phyloP scores from a whole-genome alignment of 2,888 invertebrate genomes.

The Pasiphila rectangulata region DNA sequence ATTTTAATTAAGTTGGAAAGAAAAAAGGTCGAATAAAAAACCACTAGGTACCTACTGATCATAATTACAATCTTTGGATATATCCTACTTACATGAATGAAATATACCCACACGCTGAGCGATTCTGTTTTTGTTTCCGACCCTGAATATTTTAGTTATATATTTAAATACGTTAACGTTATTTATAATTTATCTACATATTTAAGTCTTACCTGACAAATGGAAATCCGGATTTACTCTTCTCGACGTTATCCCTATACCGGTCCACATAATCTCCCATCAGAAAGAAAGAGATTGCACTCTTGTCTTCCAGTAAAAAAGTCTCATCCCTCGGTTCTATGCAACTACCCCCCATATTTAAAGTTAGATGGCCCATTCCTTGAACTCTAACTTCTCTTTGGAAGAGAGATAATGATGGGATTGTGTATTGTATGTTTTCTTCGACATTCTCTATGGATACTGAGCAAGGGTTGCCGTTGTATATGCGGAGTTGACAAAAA shows the following conservation, averaged over 20 bases:
- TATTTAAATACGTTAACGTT: neutral
- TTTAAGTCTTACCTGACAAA: constrained; percentile 68
- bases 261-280: constrained; percentile 40
- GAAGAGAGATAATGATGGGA: constrained; percentile 52
- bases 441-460: constrained; percentile 70
- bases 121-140: no score
- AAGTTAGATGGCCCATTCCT: constrained; percentile 36
- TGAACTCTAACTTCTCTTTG: constrained; percentile 44
- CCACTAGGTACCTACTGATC: no score
- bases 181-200: no score
- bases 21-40: no score
- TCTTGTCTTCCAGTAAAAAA: constrained; percentile 52
- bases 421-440: constrained; percentile 51
- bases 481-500: constrained; percentile 81
- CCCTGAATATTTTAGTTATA: neutral
- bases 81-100: no score
- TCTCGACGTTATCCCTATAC: constrained; percentile 71
- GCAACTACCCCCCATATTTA: constrained; percentile 49
- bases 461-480: constrained; percentile 77
- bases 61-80: no score
- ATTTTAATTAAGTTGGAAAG: no score
- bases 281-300: constrained; percentile 56
- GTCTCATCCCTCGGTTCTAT: constrained; percentile 41
- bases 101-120: no score
- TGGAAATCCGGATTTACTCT: constrained; percentile 79